A percentile compares a stretch with the other conserved stretches of the same genome.
phyloP scores from a whole-genome alignment of 1,140 invertebrate genomes.

The Adoxophyes honmai region DNA sequence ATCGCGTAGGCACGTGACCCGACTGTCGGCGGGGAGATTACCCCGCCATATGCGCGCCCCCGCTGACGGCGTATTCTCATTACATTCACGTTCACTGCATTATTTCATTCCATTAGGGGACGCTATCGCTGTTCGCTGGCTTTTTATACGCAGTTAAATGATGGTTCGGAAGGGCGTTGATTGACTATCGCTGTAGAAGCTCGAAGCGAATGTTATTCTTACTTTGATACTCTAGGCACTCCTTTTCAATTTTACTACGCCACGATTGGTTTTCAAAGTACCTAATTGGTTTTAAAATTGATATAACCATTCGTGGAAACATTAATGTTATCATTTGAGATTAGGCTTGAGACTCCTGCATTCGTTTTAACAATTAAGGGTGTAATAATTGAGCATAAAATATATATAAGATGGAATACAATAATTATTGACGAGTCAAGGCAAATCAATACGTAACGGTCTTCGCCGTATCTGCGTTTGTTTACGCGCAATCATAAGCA shows the following conservation, averaged over 20 bases:
- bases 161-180: not conserved
- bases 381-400: too few relatives aligned
- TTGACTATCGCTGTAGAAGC: not conserved
- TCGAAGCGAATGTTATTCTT: too few relatives aligned
- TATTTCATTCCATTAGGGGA: conserved; percentile 34
- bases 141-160: conserved; percentile 11
- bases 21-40: conserved; percentile 35
- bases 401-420: too few relatives aligned
- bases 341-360: not conserved
- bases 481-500: not conserved
- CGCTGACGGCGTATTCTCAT: conserved; percentile 37
- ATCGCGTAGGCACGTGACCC: conserved; percentile 32
- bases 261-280: too few relatives aligned
- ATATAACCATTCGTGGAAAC: too few relatives aligned
- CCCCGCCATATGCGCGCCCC: conserved; percentile 31
- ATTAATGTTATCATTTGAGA: too few relatives aligned
- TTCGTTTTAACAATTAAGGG: not conserved
- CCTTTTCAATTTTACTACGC: too few relatives aligned
- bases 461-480: not conserved
- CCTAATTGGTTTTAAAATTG: too few relatives aligned
- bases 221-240: too few relatives aligned
- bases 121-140: conserved; percentile 2
- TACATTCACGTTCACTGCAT: conserved; percentile 48
- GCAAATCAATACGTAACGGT: conserved; percentile 2
- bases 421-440: not conserved